Percentiles rank a stretch among this genome's conserved stretches.
phyloP scores from a whole-genome alignment of 2,113 vertebrate species.

The Aleadryas rufinucha region DNA sequence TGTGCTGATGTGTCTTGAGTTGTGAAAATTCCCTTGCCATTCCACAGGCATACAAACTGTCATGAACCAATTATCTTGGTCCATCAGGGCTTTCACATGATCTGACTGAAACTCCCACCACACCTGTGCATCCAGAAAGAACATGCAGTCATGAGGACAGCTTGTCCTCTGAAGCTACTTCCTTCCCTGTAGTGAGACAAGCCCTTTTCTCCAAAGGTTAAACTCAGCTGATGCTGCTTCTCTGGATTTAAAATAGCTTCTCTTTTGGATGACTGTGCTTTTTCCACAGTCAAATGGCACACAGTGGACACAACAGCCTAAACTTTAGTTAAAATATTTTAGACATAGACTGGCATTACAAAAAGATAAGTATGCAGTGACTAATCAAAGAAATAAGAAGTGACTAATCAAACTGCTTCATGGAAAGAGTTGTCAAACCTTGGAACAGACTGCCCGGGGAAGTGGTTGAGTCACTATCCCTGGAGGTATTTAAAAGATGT shows the following conservation, averaged over 20 bases:
- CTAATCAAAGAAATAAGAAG: neutral
- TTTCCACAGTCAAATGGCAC: neutral
- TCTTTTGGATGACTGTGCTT: neutral
- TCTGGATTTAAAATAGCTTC: neutral
- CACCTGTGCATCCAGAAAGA: neutral
- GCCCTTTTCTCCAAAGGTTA: neutral
- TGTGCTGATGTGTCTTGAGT: neutral
- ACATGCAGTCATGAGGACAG: neutral
- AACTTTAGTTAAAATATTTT: neutral
- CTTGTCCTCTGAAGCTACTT: accelerated
- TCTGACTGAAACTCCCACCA: neutral
- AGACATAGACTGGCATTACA: neutral
- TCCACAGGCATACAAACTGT: neutral
- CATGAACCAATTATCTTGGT: neutral
- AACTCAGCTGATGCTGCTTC: neutral
- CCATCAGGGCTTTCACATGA: neutral
- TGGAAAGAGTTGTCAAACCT: neutral
- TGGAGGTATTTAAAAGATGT: neutral
- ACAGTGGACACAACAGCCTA: neutral
- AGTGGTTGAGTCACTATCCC: neutral
- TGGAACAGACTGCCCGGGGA: neutral
- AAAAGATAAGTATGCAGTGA: neutral
- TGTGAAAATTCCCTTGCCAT: neutral
- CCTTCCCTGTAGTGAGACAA: neutral
- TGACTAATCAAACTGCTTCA: neutral